Percentiles rank a stretch among this genome's conserved stretches.
phyloP scores from a whole-genome alignment of 2,888 invertebrate genomes.

The Metallyticus violacea region DNA sequence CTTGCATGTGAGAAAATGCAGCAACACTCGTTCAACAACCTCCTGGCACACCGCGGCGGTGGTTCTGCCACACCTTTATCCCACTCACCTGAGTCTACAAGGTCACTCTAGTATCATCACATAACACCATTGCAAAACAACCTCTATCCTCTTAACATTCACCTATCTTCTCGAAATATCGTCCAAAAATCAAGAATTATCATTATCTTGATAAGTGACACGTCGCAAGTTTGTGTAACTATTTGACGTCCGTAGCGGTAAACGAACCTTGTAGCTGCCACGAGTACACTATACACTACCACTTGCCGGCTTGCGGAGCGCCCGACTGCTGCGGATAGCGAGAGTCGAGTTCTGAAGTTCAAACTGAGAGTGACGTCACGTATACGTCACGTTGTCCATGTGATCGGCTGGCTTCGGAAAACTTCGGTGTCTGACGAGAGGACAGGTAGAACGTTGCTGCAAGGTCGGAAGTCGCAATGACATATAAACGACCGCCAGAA shows the following conservation, averaged over 20 bases:
- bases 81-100: no score
- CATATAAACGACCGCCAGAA: not conserved
- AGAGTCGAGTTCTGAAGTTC: not conserved
- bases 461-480: not conserved
- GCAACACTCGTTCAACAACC: not conserved
- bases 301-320: not conserved
- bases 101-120: not conserved
- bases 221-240: not conserved
- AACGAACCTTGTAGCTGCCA: not conserved
- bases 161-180: not conserved
- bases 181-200: not conserved
- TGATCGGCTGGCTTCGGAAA: not conserved
- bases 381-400: not conserved
- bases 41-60: no score
- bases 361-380: not conserved
- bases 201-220: not conserved
- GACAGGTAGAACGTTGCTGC: not conserved
- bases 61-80: not conserved
- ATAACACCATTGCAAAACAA: not conserved
- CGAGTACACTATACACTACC: not conserved
- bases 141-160: not conserved
- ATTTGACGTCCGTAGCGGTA: not conserved
- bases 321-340: not conserved
- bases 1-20: no score
- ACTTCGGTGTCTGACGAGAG: not conserved